Percentiles rank a stretch among this genome's conserved stretches.
phyloP scores from a whole-genome alignment of 1,140 invertebrate genomes.

The Aleiodes sp. region DNA sequence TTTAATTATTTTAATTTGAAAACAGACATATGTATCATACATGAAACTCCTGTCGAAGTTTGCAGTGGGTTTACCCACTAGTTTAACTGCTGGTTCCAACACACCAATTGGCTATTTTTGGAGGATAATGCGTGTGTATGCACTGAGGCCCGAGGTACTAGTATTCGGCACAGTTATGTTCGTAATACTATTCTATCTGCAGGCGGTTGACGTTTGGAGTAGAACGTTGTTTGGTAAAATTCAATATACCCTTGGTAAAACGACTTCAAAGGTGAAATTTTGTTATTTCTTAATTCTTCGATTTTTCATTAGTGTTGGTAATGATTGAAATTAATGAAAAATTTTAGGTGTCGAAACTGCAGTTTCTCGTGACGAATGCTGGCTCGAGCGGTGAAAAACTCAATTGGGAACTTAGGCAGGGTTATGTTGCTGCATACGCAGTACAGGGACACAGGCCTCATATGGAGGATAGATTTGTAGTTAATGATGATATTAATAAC shows the following conservation, averaged over 20 bases:
- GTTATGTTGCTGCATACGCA: constrained; percentile 84
- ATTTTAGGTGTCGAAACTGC: constrained; percentile 56
- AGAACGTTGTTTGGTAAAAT: constrained; percentile 77
- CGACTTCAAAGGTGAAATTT: constrained; percentile 65
- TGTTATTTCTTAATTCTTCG: not conserved
- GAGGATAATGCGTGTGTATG: constrained; percentile 77
- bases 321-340: not conserved
- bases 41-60: constrained; percentile 84
- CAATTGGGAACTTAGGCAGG: constrained; percentile 81
- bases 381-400: constrained; percentile 68
- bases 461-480: constrained; percentile 90
- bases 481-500: constrained; percentile 69
- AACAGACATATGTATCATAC: constrained; percentile 79
- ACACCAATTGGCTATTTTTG: constrained; percentile 73
- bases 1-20: too few species aligned
- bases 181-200: constrained; percentile 78
- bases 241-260: constrained; percentile 72
- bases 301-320: not conserved
- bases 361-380: constrained; percentile 59
- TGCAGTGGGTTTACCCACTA: constrained; percentile 73
- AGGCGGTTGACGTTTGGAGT: constrained; percentile 82
- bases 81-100: constrained; percentile 69
- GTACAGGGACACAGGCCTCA: constrained; percentile 86
- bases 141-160: constrained; percentile 79
- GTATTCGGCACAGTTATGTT: constrained; percentile 73